Percentiles rank a stretch among this genome's conserved stretches.
These are phyloP conservation scores for Tenthredo mesomela DNA, from an alignment of 2,888 invertebrate genomes.

Conservation along the genomic window DNA sequence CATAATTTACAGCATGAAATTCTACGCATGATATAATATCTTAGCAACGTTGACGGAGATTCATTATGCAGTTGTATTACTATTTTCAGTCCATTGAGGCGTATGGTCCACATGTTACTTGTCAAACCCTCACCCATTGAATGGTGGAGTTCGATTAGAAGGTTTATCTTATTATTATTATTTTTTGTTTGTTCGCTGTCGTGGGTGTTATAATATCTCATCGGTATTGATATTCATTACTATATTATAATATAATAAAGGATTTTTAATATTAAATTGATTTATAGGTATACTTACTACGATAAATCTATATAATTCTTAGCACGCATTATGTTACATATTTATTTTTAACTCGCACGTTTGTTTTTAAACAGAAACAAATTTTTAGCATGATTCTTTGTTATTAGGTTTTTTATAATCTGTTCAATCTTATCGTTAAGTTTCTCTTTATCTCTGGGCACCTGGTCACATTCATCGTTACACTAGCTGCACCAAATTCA, in stretches of 20 bases:
- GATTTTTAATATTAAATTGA: not conserved
- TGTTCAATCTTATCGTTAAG: not conserved
- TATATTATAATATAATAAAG: not conserved
- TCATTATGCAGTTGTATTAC: slow-evolving; percentile 60
- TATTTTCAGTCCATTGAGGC: slow-evolving; percentile 82
- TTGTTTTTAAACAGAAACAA: not conserved
- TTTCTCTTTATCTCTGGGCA: not conserved
- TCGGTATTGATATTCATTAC: not conserved
- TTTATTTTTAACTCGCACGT: not conserved
- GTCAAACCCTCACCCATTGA: slow-evolving; percentile 81
- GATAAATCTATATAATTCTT: not conserved
- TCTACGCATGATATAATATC: not conserved
- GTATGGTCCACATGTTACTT: slow-evolving; percentile 84
- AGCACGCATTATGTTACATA: not conserved
- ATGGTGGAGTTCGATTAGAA: slow-evolving; percentile 82
- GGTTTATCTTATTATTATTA: slow-evolving; percentile 75
- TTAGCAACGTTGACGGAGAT: not conserved
- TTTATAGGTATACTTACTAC: slow-evolving; percentile 40
- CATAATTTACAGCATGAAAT: slow-evolving; percentile 29
- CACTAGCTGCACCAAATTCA: no score
- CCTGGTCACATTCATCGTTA: not conserved
- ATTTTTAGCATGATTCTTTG: not conserved
- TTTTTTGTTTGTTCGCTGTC: slow-evolving; percentile 57
- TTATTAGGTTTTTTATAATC: not conserved
- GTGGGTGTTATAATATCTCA: slow-evolving; percentile 25